Evolutionary conservation across 1,140 invertebrate species (phyloP), one percentile per base, ranked within the genome.

Genomic region (Muscidifurax raptorellus): DNA sequence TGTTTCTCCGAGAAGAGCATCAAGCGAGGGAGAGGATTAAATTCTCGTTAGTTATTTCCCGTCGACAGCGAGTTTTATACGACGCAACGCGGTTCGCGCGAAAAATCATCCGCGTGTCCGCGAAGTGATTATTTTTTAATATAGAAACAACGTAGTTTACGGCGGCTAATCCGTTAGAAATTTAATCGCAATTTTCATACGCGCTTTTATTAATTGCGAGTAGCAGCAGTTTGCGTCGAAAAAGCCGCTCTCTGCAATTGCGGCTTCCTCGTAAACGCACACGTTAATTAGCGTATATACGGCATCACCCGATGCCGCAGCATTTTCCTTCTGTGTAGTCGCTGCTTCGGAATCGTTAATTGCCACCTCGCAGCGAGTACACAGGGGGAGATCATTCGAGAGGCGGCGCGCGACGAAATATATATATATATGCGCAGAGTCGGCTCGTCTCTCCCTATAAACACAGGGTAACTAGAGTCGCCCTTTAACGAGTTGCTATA

Each of bases 401-500:
- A 69, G 25, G 52, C 52, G 22, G 52, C 47, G 18, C 18, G 22
- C 52, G 18, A n/a, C 52, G 52, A 59, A 59, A 59, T 59, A 22
- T 59, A 7, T 22, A 18, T 59, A 13, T 22, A 47, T 15, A 52
- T n/a, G 15, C 13, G 47, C n/a, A 2, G 47, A 52, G 6, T 59
- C 52, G 52, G 6, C 18, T 59, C 52, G n/a, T 59, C 52, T 59
- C 52, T 36, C 44, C 28, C 66, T 69, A n/a, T n/a, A 69, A 30
- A 69, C 25, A 69, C 25, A 69, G 28, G 66, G 66, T 7, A 69
- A 69, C 66, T 9, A 9, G 66, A 69, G 66, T 13, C 25, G 66
- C 66, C 66, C 66, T 59, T 59, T 69, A 69, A 69, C 66, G 66
- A 69, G 27, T 27, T 59, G 52, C 9, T 59, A 59, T 59, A 59